Percentiles rank a stretch among this genome's conserved stretches.
These are phyloP conservation scores for Stenodera caucasica DNA, from an alignment of 2,888 invertebrate species.

Conservation along the genomic window DNA sequence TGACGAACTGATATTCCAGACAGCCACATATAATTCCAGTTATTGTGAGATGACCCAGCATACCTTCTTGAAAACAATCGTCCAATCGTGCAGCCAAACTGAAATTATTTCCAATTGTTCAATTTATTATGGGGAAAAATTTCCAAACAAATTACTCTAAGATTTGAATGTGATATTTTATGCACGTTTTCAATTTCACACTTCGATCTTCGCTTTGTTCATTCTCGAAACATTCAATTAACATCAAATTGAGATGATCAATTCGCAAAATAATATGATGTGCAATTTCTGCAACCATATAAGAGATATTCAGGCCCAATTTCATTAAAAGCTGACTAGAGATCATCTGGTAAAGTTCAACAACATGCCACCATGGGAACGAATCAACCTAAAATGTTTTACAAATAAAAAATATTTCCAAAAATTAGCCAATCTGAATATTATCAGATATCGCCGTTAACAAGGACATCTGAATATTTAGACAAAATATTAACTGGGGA, in stretches of 20 bases:
- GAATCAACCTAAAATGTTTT: neutral
- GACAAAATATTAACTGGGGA: neutral
- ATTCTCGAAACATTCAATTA: constrained; percentile 12
- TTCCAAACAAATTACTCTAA: constrained; percentile 7
- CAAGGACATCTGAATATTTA: no score
- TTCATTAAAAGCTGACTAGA: constrained; percentile 10
- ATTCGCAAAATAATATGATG: constrained; percentile 16
- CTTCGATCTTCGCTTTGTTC: neutral
- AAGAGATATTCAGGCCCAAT: constrained; percentile 9
- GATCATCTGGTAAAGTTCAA: neutral
- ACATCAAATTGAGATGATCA: constrained; percentile 16
- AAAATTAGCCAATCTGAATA: no score
- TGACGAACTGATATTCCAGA: constrained; percentile 17
- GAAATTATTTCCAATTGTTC: neutral
- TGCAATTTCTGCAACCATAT: constrained; percentile 8
- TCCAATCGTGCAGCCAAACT: constrained; percentile 14
- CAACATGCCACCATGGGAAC: constrained; percentile 11
- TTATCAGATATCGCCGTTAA: no score
- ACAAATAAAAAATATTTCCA: no score
- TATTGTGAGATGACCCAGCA: constrained; percentile 16
- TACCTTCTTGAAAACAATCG: constrained; percentile 9
- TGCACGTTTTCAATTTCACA: constrained; percentile 4
- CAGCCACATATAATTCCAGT: constrained; percentile 12
- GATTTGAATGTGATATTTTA: constrained; percentile 15
- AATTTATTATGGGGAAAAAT: neutral